Base-by-base conservation (phyloP, 2,797 vertebrate species). In the Nannoperca australis region DNA sequence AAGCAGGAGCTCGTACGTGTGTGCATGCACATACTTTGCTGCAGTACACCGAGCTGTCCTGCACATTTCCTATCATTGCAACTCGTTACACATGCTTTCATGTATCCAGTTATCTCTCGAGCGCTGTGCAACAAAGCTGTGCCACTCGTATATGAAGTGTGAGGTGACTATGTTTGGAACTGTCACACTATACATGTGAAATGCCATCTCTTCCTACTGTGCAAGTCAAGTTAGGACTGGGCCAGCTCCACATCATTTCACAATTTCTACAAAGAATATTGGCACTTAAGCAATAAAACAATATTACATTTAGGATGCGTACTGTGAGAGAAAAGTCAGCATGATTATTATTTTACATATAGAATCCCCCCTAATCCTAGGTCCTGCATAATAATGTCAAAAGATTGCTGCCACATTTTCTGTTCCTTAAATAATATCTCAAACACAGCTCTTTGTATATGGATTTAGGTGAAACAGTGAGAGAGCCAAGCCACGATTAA, bases 51-150 rank as follows among this genome's bases (percentile, higher is more conserved):
- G 1, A 73, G 67, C 27, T 17, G 22, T 68, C 69, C 67, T 60
- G 30, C 51, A 77, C 54, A 78, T 76, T 73, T 79, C 61, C 59
- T 86, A 56, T 86, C 76, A 66, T 36, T 83, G 76, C 59, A 75
- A 65, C 22, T 60, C 59, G 68, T 72, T 63, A 45, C 56, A 70
- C 51, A 64, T 20, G 55, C 61, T 49, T 67, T 76, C 47, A 59
- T 56, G 71, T 53, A 78, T 49, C 34, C 51, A 45, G 47, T 38
- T 73, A 71, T 79, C 38, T 66, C 45, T 71, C 44, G 38, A 71
- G 58, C 36, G 65, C 34, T 47, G 17, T 49, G 50, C 66, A 79
- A 70, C 56, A 84, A 70, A 79, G 40, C n/a, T n/a, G 69, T 38
- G 32, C 32, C 14, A 67, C 15, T 12, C 3, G 4, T 5, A 74